Percentiles rank a stretch among this genome's conserved stretches.
Evolutionary conservation across 2,797 vertebrate species (phyloP).

Genomic region (Valencia hispanica): DNA sequence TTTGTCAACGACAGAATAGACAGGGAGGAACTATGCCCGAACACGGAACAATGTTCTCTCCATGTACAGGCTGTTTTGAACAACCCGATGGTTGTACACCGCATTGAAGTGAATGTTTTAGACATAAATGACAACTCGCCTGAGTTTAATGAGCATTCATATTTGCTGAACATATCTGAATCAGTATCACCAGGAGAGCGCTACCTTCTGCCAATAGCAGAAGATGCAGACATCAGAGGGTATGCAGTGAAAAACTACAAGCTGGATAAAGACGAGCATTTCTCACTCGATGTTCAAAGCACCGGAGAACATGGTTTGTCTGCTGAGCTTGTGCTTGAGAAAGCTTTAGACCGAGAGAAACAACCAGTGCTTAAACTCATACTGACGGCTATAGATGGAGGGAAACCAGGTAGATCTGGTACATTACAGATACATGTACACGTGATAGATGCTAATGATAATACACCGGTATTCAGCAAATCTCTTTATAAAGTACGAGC

Average conservation of each 20-base stretch:
- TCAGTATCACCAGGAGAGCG: conserved; percentile 59
- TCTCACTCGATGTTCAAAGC: conserved; percentile 77
- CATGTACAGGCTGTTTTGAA: conserved; percentile 78
- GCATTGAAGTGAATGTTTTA: conserved; percentile 74
- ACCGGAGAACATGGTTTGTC: conserved; percentile 72
- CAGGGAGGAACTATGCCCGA: conserved; percentile 74
- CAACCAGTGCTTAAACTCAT: conserved; percentile 63
- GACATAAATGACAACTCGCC: conserved; percentile 79
- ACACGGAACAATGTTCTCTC: conserved; percentile 66
- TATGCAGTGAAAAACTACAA: conserved; percentile 82
- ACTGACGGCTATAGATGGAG: conserved; percentile 82
- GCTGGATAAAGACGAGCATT: conserved; percentile 78
- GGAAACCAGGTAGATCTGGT: conserved; percentile 76
- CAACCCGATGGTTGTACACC: conserved; percentile 76
- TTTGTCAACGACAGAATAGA: conserved; percentile 74
- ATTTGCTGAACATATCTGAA: conserved; percentile 77
- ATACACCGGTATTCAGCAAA: conserved; percentile 75
- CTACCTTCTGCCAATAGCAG: conserved; percentile 77
- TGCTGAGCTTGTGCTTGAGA: conserved; percentile 79
- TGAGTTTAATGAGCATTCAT: conserved; percentile 31
- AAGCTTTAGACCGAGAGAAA: conserved; percentile 81
- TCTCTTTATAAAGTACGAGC: conserved; percentile 75
- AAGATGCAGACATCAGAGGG: conserved; percentile 77
- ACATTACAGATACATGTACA: conserved; percentile 70
- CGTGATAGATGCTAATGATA: conserved; percentile 84